Evolutionary conservation across 1,140 invertebrate genomes (phyloP), one percentile per base, ranked within the genome.

Genomic region (Lepidurus arcticus): DNA sequence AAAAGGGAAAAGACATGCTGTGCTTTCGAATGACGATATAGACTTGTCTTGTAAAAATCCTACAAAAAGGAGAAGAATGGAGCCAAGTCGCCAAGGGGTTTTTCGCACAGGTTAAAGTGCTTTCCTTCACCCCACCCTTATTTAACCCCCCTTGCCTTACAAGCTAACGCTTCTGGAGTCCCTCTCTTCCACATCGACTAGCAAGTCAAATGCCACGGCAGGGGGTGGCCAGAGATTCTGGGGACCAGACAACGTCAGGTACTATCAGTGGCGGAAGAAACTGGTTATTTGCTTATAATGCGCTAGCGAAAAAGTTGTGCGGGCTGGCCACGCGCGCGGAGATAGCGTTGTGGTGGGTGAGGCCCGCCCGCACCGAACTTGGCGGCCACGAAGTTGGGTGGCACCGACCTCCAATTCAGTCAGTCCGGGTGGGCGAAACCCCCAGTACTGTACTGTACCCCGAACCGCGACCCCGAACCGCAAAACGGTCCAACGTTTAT

Each of bases 11-110:
- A 65, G 53, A 65, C 53, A 13, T 65, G 53, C 53, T 65, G 53
- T 65, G 53, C 53, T 65, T 65, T 65, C 53, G 7, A 65, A 65
- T 65, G 53, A 65, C 53, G 53, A 65, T 65, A 65, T 65, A 65
- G 53, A 65, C 53, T 65, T 65, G 53, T 65, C 53, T 21, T 65
- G 9, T 65, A 21, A n/a, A 65, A 21, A 65, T 7, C 6, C 53
- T 16, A 65, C 53, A 65, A 65, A 65, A 65, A 65, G 53, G 53
- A 16, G 21, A 65, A 7, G 13, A 65, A 11, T 7, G 13, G 13
- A 65, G 1, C 34, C 34, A 3, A 34, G 34, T 34, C 34, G 34
- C 34, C 34, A 9, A 65, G 13, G 53, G 53, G 53, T 9, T 16
- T 65, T 16, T 65, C 53, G 53, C 53, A 7, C 53, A 65, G 53